phyloP scores from a whole-genome alignment of 64 coral and sea anemone genomes.

The Montipora cactus region DNA sequence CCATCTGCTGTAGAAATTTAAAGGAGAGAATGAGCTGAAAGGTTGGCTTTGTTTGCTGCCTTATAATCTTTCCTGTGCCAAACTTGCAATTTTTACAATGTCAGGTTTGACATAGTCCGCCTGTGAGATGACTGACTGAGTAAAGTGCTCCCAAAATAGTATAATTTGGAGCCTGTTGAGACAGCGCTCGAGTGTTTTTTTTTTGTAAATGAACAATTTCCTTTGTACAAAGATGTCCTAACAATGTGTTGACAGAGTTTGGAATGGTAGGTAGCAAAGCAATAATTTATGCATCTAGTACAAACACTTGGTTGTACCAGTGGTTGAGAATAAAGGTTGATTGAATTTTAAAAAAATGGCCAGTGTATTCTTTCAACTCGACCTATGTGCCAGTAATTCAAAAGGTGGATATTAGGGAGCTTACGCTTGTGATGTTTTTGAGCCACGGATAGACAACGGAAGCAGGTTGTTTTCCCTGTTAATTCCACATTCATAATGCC shows the following conservation, averaged over 20 bases:
- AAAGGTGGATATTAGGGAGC: no score
- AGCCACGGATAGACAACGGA: no score
- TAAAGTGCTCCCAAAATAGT: background rate
- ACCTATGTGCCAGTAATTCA: no score
- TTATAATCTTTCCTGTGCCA: background rate
- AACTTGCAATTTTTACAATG: background rate
- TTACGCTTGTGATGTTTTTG: no score
- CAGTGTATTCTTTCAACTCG: background rate
- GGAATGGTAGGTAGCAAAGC: background rate
- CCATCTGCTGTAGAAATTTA: background rate
- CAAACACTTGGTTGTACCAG: background rate
- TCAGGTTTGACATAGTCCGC: background rate
- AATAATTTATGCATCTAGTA: background rate
- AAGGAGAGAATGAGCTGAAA: background rate
- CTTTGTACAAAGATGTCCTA: background rate
- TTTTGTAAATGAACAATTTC: background rate
- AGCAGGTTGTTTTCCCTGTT: no score
- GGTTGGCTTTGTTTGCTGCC: background rate
- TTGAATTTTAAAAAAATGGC: no score
- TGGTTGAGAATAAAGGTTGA: constrained; percentile 3
- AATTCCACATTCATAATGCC: no score
- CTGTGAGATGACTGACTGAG: background rate
- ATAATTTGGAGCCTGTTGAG: background rate
- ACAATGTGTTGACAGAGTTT: background rate
- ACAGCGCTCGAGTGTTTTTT: background rate